Base-by-base conservation (phyloP, 2,797 vertebrate genomes). In the Syndactyla subalaris region DNA sequence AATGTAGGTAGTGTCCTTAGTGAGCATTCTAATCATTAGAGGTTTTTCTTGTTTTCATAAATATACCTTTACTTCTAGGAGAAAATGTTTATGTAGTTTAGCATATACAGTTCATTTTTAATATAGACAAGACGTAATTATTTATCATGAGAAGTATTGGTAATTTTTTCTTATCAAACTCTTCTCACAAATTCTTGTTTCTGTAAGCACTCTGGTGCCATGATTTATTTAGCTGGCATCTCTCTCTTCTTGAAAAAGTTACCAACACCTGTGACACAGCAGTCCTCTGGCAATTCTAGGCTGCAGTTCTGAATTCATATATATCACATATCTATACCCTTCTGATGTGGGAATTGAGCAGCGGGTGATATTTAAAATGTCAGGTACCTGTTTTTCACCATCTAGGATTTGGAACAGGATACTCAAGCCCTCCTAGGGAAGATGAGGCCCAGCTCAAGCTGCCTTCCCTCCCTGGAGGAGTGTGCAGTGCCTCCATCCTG, bases 401-500 rank as follows among this genome's bases (percentile, higher is more conserved):
- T 72, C 18, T 55, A 29, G 39, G 14, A 22, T 41, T 68, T 71
- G 45, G 38, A 78, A 32, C 2, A 27, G 26, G 9, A 6, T 38
- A 27, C 8, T 83, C 7, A 10, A 71, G 58, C 2, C 5, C 16
- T 85, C 3, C 19, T 10, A 75, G 36, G 27, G 52, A 73, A 58
- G 30, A 24, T 19, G 10, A 54, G 26, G 23, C 4, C 7, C 34
- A 27, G 29, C 29, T 75, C 14, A 84, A 78, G 4, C 9, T 84
- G 34, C 29, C 45, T 61, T 67, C 6, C 14, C 27, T 82, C 29
- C 5, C 16, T 63, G 34, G 22, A 59, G 20, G 15, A 68, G 9
- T 1, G 32, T 0, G 0, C 8, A 66, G 10, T 58, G 10, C 13
- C 1, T 20, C 21, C 23, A 12, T 32, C 12, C 19, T 76, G 59